phyloP scores from a whole-genome alignment of 1,140 invertebrate species.

The Drosophila gunungcola region DNA sequence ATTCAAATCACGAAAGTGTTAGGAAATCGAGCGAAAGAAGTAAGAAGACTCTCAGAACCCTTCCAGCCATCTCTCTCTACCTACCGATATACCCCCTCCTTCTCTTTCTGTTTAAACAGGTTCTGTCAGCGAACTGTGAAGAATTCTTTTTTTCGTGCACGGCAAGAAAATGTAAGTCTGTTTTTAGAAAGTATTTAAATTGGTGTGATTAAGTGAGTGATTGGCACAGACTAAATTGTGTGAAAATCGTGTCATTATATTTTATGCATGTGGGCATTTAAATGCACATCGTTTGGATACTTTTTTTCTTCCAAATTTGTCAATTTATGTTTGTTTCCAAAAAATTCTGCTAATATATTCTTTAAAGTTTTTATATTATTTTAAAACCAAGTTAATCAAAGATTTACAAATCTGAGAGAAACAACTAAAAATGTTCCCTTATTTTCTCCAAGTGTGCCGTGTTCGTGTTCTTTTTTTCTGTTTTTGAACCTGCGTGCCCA shows the following conservation, averaged over 20 bases:
- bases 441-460: conserved; percentile 6
- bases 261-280: neutral
- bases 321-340: no score
- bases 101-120: conserved; percentile 53
- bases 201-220: no score
- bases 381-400: no score
- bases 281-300: no score
- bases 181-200: no score
- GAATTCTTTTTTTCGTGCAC: conserved; percentile 55
- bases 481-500: conserved; percentile 60
- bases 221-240: no score
- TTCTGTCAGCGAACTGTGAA: conserved; percentile 79
- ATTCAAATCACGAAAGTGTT: conserved; percentile 81
- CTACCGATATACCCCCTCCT: no score
- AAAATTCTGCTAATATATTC: no score
- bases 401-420: no score
- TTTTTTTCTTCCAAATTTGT: no score
- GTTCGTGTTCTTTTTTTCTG: conserved; percentile 2
- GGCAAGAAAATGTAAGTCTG: neutral
- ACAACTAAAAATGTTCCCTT: neutral
- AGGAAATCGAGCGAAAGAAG: conserved; percentile 55
- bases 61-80: conserved; percentile 4
- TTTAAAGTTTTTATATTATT: neutral
- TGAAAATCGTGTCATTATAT: no score
- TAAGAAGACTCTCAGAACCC: conserved; percentile 10